These are phyloP conservation scores for Cottoperca gobio DNA, from an alignment of 2,797 vertebrate species.

Conservation along the genomic window DNA sequence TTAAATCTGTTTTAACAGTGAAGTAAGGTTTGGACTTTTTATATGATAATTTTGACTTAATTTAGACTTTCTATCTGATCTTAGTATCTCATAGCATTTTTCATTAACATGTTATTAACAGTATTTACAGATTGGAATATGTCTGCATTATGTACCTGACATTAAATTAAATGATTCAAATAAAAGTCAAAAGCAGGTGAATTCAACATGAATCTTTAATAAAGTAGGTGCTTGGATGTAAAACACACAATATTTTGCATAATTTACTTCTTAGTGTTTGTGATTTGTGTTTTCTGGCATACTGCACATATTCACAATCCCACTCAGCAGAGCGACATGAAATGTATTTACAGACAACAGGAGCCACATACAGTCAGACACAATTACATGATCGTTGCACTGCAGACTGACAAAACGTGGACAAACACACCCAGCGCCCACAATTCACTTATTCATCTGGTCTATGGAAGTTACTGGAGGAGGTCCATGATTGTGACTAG, in stretches of 20 bases:
- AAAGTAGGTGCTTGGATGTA: constrained; percentile 55
- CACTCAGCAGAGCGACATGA: constrained; percentile 58
- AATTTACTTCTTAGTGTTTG: constrained; percentile 68
- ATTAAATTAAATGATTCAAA: no score
- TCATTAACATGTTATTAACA: no score
- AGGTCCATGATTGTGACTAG: constrained; percentile 59
- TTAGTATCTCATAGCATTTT: neutral
- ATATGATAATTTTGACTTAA: no score
- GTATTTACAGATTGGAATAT: neutral
- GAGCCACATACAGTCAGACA: constrained; percentile 32
- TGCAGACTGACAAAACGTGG: constrained; percentile 28
- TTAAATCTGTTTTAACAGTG: neutral
- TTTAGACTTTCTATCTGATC: neutral
- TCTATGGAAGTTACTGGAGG: constrained; percentile 19
- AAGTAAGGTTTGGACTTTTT: no score
- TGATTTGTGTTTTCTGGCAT: constrained; percentile 51
- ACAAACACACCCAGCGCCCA: constrained; percentile 36
- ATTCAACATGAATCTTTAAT: constrained; percentile 72
- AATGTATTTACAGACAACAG: constrained; percentile 67
- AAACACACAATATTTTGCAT: constrained; percentile 67
- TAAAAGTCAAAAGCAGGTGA: neutral
- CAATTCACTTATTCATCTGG: constrained; percentile 25
- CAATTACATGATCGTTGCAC: constrained; percentile 8
- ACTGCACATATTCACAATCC: constrained; percentile 57
- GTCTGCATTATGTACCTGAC: neutral